Percentiles rank a stretch among this genome's conserved stretches.
These are phyloP conservation scores for Netelia melanura DNA, from an alignment of 2,888 invertebrate species.

Conservation along the genomic window DNA sequence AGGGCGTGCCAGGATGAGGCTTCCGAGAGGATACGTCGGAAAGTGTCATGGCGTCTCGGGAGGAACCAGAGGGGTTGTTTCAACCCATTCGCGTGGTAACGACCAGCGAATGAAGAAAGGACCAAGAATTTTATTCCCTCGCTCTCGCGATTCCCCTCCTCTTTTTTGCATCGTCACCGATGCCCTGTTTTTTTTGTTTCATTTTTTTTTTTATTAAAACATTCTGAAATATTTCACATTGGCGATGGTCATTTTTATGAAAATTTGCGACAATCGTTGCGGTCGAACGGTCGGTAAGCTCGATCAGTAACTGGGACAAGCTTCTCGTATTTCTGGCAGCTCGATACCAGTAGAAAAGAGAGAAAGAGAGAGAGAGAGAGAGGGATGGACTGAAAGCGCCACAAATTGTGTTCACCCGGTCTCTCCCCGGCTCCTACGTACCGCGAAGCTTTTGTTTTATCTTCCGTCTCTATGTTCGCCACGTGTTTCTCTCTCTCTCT, in stretches of 20 bases:
- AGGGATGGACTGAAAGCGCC: conserved; percentile 68
- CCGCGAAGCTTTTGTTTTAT: conserved; percentile 61
- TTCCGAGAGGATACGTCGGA: conserved; percentile 44
- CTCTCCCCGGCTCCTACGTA: conserved; percentile 35
- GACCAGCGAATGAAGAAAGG: not conserved
- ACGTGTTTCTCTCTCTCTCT: conserved; percentile 68
- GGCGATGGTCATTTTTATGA: not conserved
- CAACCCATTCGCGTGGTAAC: conserved; percentile 50
- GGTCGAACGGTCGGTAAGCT: conserved; percentile 42
- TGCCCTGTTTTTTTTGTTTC: not conserved
- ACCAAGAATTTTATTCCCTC: not conserved
- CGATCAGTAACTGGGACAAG: conserved; percentile 71
- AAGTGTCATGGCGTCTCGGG: conserved; percentile 67
- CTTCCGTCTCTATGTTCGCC: conserved; percentile 70
- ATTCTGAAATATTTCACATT: not conserved
- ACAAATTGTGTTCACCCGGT: conserved; percentile 35
- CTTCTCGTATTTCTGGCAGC: conserved; percentile 38
- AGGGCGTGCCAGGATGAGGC: conserved; percentile 54
- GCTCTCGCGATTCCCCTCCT: not conserved
- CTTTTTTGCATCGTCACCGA: not conserved
- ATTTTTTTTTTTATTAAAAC: not conserved
- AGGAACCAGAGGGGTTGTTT: conserved; percentile 34
- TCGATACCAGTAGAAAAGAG: conserved; percentile 41
- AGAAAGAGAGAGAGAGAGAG: conserved; percentile 25
- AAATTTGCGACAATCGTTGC: not conserved